Evolutionary conservation across 1,140 invertebrate species (phyloP).

Genomic region (Elysia chlorotica): DNA sequence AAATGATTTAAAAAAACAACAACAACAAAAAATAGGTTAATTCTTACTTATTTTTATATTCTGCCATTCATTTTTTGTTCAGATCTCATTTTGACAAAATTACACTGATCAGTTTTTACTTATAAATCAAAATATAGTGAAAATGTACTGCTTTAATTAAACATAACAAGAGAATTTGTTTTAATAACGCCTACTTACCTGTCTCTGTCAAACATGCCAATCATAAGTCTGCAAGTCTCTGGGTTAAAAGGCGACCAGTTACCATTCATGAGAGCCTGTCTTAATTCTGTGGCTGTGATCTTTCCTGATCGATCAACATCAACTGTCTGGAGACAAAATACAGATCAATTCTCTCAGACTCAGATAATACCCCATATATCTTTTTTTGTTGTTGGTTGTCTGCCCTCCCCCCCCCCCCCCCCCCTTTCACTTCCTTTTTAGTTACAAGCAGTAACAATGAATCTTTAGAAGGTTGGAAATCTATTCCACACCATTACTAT

Average conservation of each 20-base stretch:
- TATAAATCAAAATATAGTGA: too few species aligned
- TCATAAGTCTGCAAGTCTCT: constrained; percentile 71
- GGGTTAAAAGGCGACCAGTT: constrained; percentile 62
- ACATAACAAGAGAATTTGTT: too few species aligned
- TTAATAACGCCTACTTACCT: constrained; percentile 52
- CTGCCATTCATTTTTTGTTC: too few species aligned
- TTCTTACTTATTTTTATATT: too few species aligned
- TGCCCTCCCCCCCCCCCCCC: too few species aligned
- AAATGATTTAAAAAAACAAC: too few species aligned
- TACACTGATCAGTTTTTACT: too few species aligned
- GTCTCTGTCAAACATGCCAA: constrained; percentile 67
- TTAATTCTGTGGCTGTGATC: constrained; percentile 58
- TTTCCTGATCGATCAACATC: constrained; percentile 75
- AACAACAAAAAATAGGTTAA: too few species aligned
- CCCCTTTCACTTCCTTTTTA: too few species aligned
- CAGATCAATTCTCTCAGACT: background rate
- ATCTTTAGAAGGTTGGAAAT: background rate
- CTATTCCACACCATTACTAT: background rate
- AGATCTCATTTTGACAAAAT: too few species aligned
- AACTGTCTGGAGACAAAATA: constrained; percentile 67
- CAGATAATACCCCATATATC: too few species aligned
- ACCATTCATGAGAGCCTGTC: constrained; percentile 58
- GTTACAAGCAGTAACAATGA: background rate
- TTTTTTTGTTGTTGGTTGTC: background rate
- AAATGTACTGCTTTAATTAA: too few species aligned